These are phyloP conservation scores for Crenichthys baileyi DNA, from an alignment of 2,797 vertebrate genomes.

Conservation along the genomic window DNA sequence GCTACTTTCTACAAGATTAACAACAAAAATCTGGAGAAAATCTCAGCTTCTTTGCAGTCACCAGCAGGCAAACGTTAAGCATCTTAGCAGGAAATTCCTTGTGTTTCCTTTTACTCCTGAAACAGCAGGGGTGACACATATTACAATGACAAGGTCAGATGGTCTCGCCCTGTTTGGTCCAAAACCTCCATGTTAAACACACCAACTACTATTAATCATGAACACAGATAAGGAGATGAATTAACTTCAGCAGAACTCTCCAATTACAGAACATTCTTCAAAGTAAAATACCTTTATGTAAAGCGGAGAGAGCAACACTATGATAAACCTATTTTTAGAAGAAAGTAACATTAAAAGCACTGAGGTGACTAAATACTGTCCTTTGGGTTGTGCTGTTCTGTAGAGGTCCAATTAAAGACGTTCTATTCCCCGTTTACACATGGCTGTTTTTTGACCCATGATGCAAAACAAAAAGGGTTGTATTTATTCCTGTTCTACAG, in stretches of 20 bases:
- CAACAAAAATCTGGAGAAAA: background rate
- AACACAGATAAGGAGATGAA: background rate
- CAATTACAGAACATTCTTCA: background rate
- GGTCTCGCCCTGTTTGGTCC: background rate
- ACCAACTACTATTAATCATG: background rate
- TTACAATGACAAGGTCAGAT: conserved; percentile 7
- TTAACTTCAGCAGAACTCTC: background rate
- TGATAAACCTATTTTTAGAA: too few species aligned
- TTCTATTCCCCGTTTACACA: too few species aligned
- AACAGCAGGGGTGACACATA: conserved; percentile 19
- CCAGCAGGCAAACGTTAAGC: conserved; percentile 15
- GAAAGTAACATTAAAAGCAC: too few species aligned
- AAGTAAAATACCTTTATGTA: background rate
- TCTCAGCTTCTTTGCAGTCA: background rate
- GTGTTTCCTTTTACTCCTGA: conserved; percentile 41
- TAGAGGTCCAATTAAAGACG: too few species aligned
- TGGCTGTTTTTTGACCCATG: too few species aligned
- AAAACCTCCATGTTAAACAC: conserved; percentile 10
- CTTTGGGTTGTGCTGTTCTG: too few species aligned
- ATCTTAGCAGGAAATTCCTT: conserved; percentile 46
- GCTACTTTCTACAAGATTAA: background rate
- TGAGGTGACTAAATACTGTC: too few species aligned
- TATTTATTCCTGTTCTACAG: too few species aligned
- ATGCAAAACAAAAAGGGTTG: too few species aligned
- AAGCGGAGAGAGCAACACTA: background rate